Evolutionary conservation across 2,113 vertebrate species (phyloP).

Genomic region (Xenus cinereus): DNA sequence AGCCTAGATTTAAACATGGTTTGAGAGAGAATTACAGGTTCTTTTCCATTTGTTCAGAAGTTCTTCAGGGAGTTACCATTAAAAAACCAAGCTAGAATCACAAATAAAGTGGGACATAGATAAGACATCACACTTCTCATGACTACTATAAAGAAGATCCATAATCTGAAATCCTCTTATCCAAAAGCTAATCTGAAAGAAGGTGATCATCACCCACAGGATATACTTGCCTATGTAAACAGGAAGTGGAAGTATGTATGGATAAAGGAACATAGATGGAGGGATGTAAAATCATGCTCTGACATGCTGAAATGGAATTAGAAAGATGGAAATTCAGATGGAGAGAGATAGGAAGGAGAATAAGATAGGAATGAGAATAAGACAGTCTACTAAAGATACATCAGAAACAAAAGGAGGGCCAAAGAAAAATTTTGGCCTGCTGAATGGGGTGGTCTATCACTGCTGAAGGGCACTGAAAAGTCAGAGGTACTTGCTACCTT

Average conservation of each 20-base stretch:
- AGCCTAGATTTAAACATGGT: background rate
- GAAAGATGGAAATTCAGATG: background rate
- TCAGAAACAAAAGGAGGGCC: no score
- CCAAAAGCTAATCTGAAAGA: background rate
- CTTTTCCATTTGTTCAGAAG: background rate
- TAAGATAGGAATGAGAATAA: no score
- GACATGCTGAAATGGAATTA: background rate
- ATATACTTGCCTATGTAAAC: background rate
- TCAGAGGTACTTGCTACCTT: background rate
- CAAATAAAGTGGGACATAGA: background rate
- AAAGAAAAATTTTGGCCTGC: no score
- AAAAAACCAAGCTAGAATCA: background rate
- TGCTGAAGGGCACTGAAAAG: background rate
- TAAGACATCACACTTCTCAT: background rate
- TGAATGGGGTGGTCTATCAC: background rate
- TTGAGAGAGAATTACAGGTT: background rate
- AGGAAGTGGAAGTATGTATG: background rate
- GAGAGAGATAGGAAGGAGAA: no score
- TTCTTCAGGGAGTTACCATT: background rate
- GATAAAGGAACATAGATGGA: background rate
- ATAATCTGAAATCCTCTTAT: background rate
- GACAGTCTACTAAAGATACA: no score
- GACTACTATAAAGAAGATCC: background rate
- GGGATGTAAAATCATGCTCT: background rate
- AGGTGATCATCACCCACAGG: background rate